phyloP scores from a whole-genome alignment of 2,113 vertebrate genomes.

The Tretioscincus oriximinensis region DNA sequence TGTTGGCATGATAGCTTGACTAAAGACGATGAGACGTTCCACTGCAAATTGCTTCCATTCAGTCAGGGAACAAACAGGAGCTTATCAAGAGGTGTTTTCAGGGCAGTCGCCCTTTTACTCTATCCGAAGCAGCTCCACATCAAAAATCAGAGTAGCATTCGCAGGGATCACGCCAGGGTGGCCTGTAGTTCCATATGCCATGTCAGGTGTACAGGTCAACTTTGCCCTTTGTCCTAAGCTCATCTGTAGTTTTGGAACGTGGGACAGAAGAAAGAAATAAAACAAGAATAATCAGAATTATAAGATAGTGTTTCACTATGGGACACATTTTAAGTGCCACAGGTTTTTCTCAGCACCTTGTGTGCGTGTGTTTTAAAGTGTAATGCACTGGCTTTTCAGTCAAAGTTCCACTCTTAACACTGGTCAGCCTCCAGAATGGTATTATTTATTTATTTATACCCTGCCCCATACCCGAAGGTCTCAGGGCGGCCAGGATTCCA shows the following conservation, averaged over 20 bases:
- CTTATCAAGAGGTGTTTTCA: constrained; percentile 56
- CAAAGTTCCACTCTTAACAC: too few relatives aligned
- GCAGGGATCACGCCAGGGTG: constrained; percentile 98
- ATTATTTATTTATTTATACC: too few relatives aligned
- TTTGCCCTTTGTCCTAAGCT: constrained; percentile 97
- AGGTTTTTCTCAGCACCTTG: too few relatives aligned
- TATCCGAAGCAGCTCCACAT: constrained; percentile 96
- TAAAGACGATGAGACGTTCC: constrained; percentile 63
- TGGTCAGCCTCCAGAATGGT: too few relatives aligned
- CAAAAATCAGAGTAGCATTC: constrained; percentile 96
- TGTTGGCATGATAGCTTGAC: constrained; percentile 66
- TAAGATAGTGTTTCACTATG: background rate
- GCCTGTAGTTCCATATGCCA: constrained; percentile 93
- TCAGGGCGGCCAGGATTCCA: too few relatives aligned
- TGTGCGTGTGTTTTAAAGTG: too few relatives aligned
- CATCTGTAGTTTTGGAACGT: constrained; percentile 80
- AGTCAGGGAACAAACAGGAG: constrained; percentile 53
- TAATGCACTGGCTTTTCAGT: too few relatives aligned
- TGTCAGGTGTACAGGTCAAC: constrained; percentile 95
- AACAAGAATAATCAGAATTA: constrained; percentile 47
- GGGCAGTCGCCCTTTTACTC: constrained; percentile 79
- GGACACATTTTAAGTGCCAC: background rate
- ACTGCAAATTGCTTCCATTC: constrained; percentile 44
- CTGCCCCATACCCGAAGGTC: too few relatives aligned
- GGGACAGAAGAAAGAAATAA: constrained; percentile 57